Percentiles rank a stretch among this genome's conserved stretches.
Evolutionary conservation across 2,113 vertebrate species (phyloP).

Genomic region (Eulacestoma nigropectus): DNA sequence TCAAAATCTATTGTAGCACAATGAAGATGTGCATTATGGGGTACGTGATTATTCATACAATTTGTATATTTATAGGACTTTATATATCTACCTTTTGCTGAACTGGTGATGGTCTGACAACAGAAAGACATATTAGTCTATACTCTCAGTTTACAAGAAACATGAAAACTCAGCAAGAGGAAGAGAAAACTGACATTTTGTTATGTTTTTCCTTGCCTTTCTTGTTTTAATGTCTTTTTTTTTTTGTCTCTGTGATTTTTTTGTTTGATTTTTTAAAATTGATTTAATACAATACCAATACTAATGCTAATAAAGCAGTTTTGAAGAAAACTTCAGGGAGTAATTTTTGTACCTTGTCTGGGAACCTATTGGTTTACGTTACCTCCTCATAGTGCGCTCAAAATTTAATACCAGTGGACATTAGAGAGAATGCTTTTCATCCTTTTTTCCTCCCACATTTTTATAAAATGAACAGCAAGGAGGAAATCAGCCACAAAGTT

Average conservation of each 20-base stretch:
- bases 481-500: neutral
- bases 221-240: neutral
- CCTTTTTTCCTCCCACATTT: neutral
- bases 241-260: neutral
- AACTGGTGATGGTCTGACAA: neutral
- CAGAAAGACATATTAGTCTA: neutral
- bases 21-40: neutral
- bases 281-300: neutral
- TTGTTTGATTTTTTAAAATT: neutral
- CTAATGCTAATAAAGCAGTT: neutral
- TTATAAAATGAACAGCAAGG: neutral
- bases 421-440: neutral
- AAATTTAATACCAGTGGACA: neutral
- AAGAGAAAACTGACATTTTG: neutral
- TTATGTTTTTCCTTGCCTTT: neutral
- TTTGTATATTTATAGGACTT: neutral
- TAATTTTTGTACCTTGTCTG: neutral
- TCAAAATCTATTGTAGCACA: neutral
- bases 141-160: neutral
- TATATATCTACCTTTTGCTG: neutral
- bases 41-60: neutral
- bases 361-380: neutral
- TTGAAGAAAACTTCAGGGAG: neutral
- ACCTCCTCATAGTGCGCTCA: neutral
- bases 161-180: neutral